phyloP scores from a whole-genome alignment of 2,888 invertebrate genomes.

The Entomobrya proxima region DNA sequence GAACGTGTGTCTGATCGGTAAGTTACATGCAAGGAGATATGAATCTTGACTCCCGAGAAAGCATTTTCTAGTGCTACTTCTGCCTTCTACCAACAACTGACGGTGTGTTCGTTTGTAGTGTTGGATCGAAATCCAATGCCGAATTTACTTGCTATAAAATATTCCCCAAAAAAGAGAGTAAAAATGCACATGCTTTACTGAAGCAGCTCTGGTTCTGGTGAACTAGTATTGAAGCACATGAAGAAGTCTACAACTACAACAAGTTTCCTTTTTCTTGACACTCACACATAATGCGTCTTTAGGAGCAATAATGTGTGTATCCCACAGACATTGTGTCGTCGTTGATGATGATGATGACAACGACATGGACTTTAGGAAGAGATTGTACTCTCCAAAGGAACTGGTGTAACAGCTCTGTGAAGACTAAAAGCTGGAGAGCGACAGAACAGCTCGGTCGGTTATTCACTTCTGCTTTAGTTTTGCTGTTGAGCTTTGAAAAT shows the following conservation, averaged over 20 bases:
- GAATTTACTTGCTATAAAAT: slow-evolving; percentile 32
- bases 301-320: slow-evolving; percentile 52
- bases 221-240: slow-evolving; percentile 33
- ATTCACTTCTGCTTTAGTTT: background rate
- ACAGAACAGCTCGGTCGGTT: no score
- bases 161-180: background rate
- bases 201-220: background rate
- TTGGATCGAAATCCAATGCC: slow-evolving; percentile 6
- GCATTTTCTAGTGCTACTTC: slow-evolving; percentile 17
- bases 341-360: slow-evolving; percentile 49
- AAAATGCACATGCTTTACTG: background rate
- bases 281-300: slow-evolving; percentile 6
- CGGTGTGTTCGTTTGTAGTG: slow-evolving; percentile 16
- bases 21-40: slow-evolving; percentile 50
- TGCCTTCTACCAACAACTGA: slow-evolving; percentile 2
- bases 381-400: background rate
- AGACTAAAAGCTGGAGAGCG: background rate
- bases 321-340: slow-evolving; percentile 58
- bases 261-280: slow-evolving; percentile 35
- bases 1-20: slow-evolving; percentile 59
- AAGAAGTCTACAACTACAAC: slow-evolving; percentile 41
- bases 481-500: background rate
- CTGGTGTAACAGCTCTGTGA: background rate
- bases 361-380: slow-evolving; percentile 4
- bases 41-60: slow-evolving; percentile 30